These are phyloP conservation scores for Bolinopsis microptera DNA, from an alignment of 37 sponge, comb jelly and placozoan genomes.

Conservation along the genomic window DNA sequence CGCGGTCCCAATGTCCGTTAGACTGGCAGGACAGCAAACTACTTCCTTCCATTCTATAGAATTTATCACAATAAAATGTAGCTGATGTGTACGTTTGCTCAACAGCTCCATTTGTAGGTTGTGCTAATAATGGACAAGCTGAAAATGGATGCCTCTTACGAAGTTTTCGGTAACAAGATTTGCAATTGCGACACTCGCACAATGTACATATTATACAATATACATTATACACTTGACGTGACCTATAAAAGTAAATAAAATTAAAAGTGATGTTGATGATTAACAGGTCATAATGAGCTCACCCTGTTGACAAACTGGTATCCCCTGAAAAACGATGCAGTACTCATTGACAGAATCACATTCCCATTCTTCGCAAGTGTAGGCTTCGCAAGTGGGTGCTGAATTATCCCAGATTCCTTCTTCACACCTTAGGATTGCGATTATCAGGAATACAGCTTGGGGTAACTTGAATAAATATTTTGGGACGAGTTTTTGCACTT, in stretches of 20 bases:
- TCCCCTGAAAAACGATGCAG: background rate
- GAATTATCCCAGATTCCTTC: background rate
- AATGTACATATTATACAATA: too few relatives aligned
- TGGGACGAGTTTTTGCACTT: too few relatives aligned
- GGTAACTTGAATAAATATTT: too few relatives aligned
- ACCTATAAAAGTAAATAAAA: too few relatives aligned
- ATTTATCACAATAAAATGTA: background rate
- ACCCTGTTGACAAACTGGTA: background rate
- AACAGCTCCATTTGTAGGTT: background rate
- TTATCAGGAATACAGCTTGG: too few relatives aligned
- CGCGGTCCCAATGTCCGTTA: conserved; percentile 13
- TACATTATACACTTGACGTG: too few relatives aligned
- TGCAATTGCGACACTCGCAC: background rate
- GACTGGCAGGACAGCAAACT: background rate
- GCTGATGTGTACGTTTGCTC: background rate
- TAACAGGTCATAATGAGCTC: too few relatives aligned
- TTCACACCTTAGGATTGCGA: too few relatives aligned
- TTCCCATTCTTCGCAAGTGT: background rate
- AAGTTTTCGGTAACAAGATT: background rate
- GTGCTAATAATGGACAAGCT: background rate
- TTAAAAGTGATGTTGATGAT: too few relatives aligned
- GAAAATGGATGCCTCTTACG: background rate
- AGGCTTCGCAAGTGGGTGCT: background rate
- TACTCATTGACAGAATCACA: background rate
- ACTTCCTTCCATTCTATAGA: background rate